Evolutionary conservation across 2,888 invertebrate species (phyloP).

Genomic region (Erynnis tages): DNA sequence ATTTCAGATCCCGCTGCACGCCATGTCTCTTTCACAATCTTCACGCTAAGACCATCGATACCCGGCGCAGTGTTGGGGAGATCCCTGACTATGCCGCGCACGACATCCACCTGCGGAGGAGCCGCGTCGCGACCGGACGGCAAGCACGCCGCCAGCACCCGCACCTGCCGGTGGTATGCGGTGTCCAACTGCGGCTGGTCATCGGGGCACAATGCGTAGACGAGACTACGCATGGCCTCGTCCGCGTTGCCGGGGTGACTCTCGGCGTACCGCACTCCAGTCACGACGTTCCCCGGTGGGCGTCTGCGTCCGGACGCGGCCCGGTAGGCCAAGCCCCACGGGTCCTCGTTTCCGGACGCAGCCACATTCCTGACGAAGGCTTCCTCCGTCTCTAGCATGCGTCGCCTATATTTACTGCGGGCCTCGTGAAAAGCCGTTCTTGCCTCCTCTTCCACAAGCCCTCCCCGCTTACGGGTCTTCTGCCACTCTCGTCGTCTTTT

Average conservation of each 20-base stretch:
- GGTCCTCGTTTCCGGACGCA: slow-evolving; percentile 29
- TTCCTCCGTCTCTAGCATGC: slow-evolving; percentile 26
- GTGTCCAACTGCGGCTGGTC: slow-evolving; percentile 34
- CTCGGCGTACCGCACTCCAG: slow-evolving; percentile 25
- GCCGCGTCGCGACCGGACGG: slow-evolving; percentile 35
- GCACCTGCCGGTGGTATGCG: slow-evolving; percentile 33
- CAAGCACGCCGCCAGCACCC: slow-evolving; percentile 29
- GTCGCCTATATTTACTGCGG: slow-evolving; percentile 11
- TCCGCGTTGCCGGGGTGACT: slow-evolving; percentile 12
- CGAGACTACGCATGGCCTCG: slow-evolving; percentile 30
- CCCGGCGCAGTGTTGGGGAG: slow-evolving; percentile 42
- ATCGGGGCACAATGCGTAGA: slow-evolving; percentile 39
- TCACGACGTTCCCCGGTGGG: slow-evolving; percentile 28
- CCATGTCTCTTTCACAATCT: too few relatives aligned
- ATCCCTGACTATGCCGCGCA: slow-evolving; percentile 30
- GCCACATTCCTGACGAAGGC: slow-evolving; percentile 16
- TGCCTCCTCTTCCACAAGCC: not conserved
- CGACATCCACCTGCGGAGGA: slow-evolving; percentile 2
- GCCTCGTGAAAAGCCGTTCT: not conserved
- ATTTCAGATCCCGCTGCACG: too few relatives aligned
- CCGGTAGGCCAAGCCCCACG: slow-evolving; percentile 31
- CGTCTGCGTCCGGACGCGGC: slow-evolving; percentile 19
- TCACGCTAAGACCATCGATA: slow-evolving; percentile 37
- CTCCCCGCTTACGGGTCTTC: slow-evolving; percentile 4
- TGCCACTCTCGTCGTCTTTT: slow-evolving; percentile 29